Evolutionary conservation across 1,140 invertebrate species (phyloP).

Genomic region (Caenorhabditis latens): DNA sequence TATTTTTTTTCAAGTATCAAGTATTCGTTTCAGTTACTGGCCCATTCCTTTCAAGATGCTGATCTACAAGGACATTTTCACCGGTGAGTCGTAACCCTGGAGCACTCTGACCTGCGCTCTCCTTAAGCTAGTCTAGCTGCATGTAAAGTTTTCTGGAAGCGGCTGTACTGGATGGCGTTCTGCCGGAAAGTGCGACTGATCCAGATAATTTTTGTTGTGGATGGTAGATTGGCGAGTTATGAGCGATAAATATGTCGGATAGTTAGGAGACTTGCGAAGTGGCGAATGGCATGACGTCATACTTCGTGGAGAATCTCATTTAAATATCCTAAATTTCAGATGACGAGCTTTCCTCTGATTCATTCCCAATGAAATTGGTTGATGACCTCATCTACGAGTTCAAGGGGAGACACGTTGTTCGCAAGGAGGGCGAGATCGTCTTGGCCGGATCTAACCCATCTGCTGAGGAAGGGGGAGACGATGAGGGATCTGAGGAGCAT

Average conservation of each 20-base stretch:
- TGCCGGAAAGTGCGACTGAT: background rate
- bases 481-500: slow-evolving; percentile 86
- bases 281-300: background rate
- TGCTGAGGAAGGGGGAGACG: slow-evolving; percentile 85
- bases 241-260: background rate
- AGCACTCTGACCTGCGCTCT: slow-evolving; percentile 53
- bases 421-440: slow-evolving; percentile 85
- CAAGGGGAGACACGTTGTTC: slow-evolving; percentile 86
- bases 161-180: background rate
- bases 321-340: slow-evolving; percentile 77
- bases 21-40: slow-evolving; percentile 64
- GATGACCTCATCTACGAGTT: slow-evolving; percentile 94
- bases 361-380: slow-evolving; percentile 92
- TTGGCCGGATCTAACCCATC: slow-evolving; percentile 92
- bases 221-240: slow-evolving; percentile 51
- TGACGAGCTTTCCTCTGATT: slow-evolving; percentile 97
- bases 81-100: slow-evolving; percentile 82
- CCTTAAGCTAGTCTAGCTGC: slow-evolving; percentile 68
- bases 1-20: slow-evolving; percentile 13
- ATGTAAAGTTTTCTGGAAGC: slow-evolving; percentile 46
- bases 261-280: background rate
- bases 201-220: background rate
- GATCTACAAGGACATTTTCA: slow-evolving; percentile 94
- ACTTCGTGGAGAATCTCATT: background rate
- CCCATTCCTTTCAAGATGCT: slow-evolving; percentile 83